These are phyloP conservation scores for Cercopithecus petaurista DNA, from an alignment of 2,797 vertebrate species.

Conservation along the genomic window DNA sequence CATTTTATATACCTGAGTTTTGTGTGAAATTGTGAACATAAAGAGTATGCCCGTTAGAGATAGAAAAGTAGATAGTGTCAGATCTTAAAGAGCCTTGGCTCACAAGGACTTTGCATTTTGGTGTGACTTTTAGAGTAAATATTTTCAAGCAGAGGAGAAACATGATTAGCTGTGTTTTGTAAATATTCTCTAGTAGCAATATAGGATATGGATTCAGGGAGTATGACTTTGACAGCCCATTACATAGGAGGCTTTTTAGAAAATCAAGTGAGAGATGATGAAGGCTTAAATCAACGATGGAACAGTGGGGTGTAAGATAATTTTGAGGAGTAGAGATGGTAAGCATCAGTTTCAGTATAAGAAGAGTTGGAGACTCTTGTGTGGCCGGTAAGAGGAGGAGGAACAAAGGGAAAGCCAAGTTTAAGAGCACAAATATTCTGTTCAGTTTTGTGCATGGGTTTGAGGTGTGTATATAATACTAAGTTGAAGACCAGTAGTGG, in stretches of 20 bases:
- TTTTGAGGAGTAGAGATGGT: not conserved
- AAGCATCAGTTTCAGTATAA: not conserved
- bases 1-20: not conserved
- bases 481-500: not conserved
- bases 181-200: not conserved
- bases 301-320: not conserved
- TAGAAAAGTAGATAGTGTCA: not conserved
- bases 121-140: not conserved
- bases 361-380: not conserved
- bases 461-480: not conserved
- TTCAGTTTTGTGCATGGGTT: not conserved
- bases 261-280: not conserved
- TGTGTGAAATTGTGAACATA: not conserved
- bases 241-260: not conserved
- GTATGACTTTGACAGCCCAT: not conserved
- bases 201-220: not conserved
- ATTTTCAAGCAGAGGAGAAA: not conserved
- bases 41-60: not conserved
- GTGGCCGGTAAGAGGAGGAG: not conserved
- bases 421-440: not conserved
- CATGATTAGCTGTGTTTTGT: not conserved
- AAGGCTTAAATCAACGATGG: not conserved
- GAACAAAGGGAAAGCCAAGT: not conserved
- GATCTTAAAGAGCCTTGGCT: not conserved
- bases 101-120: not conserved